These are phyloP conservation scores for Galaxea fascicularis DNA, from an alignment of 92 coral and sea anemone species.

Conservation along the genomic window DNA sequence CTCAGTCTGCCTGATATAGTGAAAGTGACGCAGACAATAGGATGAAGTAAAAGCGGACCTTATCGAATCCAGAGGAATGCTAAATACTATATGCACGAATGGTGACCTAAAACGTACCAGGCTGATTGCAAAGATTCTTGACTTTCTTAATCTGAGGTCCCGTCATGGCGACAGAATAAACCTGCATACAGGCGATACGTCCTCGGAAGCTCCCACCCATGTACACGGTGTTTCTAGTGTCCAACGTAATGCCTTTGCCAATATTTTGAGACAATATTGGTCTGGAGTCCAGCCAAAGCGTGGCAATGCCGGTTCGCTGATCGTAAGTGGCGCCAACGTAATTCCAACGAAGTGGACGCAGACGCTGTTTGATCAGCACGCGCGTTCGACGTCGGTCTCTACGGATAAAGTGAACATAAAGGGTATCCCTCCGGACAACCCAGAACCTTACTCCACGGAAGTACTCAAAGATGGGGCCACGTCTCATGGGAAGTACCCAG, in stretches of 20 bases:
- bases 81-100: neutral
- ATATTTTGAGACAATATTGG: slow-evolving; percentile 65
- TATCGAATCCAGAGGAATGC: too few relatives aligned
- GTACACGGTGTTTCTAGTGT: slow-evolving; percentile 60
- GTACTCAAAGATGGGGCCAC: slow-evolving; percentile 83
- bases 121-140: slow-evolving; percentile 78
- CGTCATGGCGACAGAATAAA: slow-evolving; percentile 74
- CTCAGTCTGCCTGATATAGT: too few relatives aligned
- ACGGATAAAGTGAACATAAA: slow-evolving; percentile 70
- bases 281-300: slow-evolving; percentile 73
- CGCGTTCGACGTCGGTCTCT: slow-evolving; percentile 55
- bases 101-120: slow-evolving; percentile 65
- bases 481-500: slow-evolving; percentile 73
- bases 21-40: too few relatives aligned
- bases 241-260: slow-evolving; percentile 58
- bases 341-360: slow-evolving; percentile 66
- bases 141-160: slow-evolving; percentile 74
- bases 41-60: too few relatives aligned
- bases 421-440: slow-evolving; percentile 56
- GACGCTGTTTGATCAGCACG: slow-evolving; percentile 35
- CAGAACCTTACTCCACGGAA: slow-evolving; percentile 67
- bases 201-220: slow-evolving; percentile 89
- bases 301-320: slow-evolving; percentile 62
- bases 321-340: slow-evolving; percentile 74
- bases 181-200: slow-evolving; percentile 79